Base-by-base conservation (phyloP, 1,140 invertebrate genomes). In the Sarcophaga peregrina region DNA sequence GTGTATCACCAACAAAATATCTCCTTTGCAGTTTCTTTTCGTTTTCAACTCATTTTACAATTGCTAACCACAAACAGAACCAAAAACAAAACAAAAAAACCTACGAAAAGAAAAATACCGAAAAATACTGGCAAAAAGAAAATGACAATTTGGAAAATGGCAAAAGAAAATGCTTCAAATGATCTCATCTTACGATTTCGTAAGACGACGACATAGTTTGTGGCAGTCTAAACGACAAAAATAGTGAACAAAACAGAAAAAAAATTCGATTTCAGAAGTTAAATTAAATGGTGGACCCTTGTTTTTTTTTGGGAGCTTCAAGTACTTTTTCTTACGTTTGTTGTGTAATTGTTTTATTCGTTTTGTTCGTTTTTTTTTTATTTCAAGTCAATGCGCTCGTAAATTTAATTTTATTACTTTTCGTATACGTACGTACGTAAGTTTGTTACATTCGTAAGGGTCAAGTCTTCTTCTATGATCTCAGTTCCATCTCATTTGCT, bases 1-100 rank as follows among this genome's bases (percentile, higher is more conserved):
- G 80, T 81, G 80, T 81, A 81, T 81, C 80, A 68, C 25, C 54
- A 58, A n/a, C 80, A 68, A 81, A 81, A 72, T 81, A 81, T 81
- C 80, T 76, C 74, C 17, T 17, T 68, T 68, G 54, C n/a, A 15
- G 52, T 58, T 58, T 58, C 25, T 37, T 58, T 13, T 58, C 4
- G 8, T 58, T 58, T 13, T 37, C n/a, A n/a, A n/a, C n/a, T n/a
- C n/a, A 78, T 47, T 50, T 78, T 50, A 7, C 75, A 78, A 78
- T 78, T 78, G 47, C 75, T n/a, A n/a, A n/a, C n/a, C n/a, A n/a
- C n/a, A n/a, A n/a, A n/a, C n/a, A n/a, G n/a, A n/a, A n/a, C n/a
- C n/a, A n/a, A n/a, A n/a, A n/a, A n/a, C n/a, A n/a, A n/a, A n/a
- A n/a, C n/a, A n/a, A n/a, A n/a, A n/a, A n/a, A n/a, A n/a, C n/a